Conservation (phyloP, 2,113 vertebrate genomes). For the Damaliscus lunatus region DNA sequence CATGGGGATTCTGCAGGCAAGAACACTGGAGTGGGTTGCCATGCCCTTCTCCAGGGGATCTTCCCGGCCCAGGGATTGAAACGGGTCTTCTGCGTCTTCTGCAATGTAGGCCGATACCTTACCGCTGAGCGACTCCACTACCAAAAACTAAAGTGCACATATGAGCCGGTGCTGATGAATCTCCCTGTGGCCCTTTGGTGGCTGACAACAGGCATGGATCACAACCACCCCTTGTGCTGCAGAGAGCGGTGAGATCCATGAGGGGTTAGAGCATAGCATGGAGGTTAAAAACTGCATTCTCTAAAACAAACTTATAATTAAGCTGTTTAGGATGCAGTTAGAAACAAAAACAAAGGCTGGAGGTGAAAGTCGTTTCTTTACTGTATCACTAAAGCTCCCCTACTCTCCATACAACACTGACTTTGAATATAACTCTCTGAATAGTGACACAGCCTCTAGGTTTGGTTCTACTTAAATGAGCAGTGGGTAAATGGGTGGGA, state of each 20-base stretch:
- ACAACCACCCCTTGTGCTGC: neutral
- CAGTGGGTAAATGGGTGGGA: neutral
- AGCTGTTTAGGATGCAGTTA: neutral
- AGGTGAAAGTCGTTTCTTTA: neutral
- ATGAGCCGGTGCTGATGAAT: neutral
- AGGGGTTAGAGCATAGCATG: neutral
- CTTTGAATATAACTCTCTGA: neutral
- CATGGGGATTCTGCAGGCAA: neutral
- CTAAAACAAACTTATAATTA: neutral
- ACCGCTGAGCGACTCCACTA: neutral
- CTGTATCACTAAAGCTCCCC: rapidly evolving
- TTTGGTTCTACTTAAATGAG: neutral
- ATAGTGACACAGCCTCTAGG: neutral
- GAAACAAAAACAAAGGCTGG: neutral
- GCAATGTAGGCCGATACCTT: neutral
- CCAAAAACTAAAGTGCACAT: neutral
- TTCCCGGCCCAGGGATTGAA: neutral
- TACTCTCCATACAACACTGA: neutral
- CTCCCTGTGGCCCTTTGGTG: neutral
- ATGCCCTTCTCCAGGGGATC: neutral
- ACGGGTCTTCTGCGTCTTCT: neutral
- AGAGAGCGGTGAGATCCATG: neutral
- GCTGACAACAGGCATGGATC: neutral
- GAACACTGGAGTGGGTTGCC: neutral
- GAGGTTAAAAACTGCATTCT: neutral